Evolutionary conservation across 2,888 invertebrate species (phyloP).

Genomic region (Alloplasta piceator): DNA sequence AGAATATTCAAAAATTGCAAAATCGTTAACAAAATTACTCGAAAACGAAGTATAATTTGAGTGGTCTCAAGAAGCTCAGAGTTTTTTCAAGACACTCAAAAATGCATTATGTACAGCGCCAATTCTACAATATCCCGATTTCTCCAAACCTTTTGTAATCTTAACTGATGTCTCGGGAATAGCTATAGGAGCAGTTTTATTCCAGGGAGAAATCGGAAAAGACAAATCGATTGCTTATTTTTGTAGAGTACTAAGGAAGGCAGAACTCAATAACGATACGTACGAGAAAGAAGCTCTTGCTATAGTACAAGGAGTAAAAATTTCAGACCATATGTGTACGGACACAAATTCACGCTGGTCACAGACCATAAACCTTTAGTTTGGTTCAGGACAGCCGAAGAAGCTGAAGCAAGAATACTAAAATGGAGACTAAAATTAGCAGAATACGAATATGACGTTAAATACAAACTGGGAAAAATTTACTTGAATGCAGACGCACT

Average conservation of each 20-base stretch:
- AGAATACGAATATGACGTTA: slow-evolving; percentile 42
- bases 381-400: slow-evolving; percentile 3
- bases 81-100: slow-evolving; percentile 12
- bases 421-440: slow-evolving; percentile 30
- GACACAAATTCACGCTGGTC: slow-evolving; percentile 33
- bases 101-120: slow-evolving; percentile 1
- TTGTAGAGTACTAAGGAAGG: not conserved
- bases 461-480: slow-evolving; percentile 38
- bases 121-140: slow-evolving; percentile 28
- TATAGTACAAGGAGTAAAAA: slow-evolving; percentile 25
- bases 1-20: slow-evolving; percentile 36
- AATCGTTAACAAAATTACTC: slow-evolving; percentile 26
- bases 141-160: slow-evolving; percentile 27
- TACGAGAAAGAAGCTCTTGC: slow-evolving; percentile 31
- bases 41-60: slow-evolving; percentile 21
- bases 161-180: slow-evolving; percentile 27
- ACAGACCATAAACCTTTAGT: slow-evolving; percentile 28
- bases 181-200: slow-evolving; percentile 37
- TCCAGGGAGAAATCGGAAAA: slow-evolving; percentile 33
- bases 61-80: slow-evolving; percentile 17
- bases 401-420: not conserved
- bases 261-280: not conserved
- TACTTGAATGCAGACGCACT: slow-evolving; percentile 52
- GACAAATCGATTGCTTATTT: slow-evolving; percentile 34
- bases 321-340: slow-evolving; percentile 36